phyloP scores from a whole-genome alignment of 2,888 invertebrate species.

The Cephus rjabovi region DNA sequence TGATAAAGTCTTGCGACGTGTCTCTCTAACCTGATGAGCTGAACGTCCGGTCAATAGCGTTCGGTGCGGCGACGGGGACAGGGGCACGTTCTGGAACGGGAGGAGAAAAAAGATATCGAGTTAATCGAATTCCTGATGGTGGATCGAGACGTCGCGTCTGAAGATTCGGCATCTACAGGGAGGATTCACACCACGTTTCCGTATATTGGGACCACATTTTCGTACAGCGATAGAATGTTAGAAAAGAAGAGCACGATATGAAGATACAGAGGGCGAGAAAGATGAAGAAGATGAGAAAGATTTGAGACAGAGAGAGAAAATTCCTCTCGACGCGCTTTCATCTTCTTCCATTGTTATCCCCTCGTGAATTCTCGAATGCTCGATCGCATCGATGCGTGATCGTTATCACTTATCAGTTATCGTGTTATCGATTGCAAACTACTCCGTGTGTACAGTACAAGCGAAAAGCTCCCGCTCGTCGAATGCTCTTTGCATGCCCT shows the following conservation, averaged over 20 bases:
- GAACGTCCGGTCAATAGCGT: conserved; percentile 60
- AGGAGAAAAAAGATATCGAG: conserved; percentile 53
- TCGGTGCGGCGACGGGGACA: conserved; percentile 59
- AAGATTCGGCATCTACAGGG: too few relatives aligned
- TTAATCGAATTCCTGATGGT: conserved; percentile 37
- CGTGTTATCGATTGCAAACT: too few relatives aligned
- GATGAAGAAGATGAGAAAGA: conserved; percentile 29
- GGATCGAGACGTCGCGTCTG: too few relatives aligned
- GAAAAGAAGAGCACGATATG: conserved; percentile 21
- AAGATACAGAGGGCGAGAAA: conserved; percentile 25
- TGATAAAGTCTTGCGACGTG: conserved; percentile 46
- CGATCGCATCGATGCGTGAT: too few relatives aligned
- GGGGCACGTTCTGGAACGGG: conserved; percentile 58
- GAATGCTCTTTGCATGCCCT: too few relatives aligned
- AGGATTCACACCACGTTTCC: too few relatives aligned
- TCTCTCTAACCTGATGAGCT: conserved; percentile 57
- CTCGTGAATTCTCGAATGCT: too few relatives aligned
- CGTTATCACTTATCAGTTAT: too few relatives aligned
- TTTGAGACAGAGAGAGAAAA: conserved; percentile 22
- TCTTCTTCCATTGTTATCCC: too few relatives aligned
- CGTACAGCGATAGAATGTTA: not conserved
- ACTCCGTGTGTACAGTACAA: too few relatives aligned
- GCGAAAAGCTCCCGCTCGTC: too few relatives aligned
- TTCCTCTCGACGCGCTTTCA: too few relatives aligned
- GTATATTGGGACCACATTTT: not conserved